Evolutionary conservation across 2,888 invertebrate species (phyloP), one percentile per base, ranked within the genome.

Genomic region (Hirudinaria manillensis): DNA sequence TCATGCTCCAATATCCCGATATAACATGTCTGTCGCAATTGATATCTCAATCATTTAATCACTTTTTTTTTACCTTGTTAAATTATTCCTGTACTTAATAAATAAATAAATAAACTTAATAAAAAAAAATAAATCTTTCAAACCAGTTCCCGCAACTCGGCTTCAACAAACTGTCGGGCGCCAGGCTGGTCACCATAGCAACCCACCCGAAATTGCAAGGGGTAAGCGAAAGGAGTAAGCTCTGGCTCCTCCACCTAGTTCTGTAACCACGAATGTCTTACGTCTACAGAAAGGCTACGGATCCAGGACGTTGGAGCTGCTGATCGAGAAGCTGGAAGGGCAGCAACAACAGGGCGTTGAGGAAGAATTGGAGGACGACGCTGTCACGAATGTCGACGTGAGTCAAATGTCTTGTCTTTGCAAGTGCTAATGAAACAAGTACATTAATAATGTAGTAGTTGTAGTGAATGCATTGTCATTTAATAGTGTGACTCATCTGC

Each of bases 281-380:
- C n/a, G n/a, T n/a, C n/a, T n/a, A n/a, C 67, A 93, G 91, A 97
- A 97, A 96, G 98, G 98, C 0, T 99, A 99, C 85, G 99, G 98
- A 4, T 90, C 90, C 77, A 89, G 92, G 75, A 95, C 98, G 0
- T 83, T 99, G 4, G 88, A 90, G 77, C 87, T 97, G 61, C 85
- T 99, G 7, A 90, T 92, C 76, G 89, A 92, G 75, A 99, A 99
- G 86, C 99, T 94, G 84, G 90, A 91, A 79, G 90, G 91, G 1
- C 91, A 55, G 19, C 27, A 0, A 1, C 91, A 55, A 27, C 27
- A 0, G 36, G 27, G 27, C 29, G 27, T 32, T 3, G 27, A 10
- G 16, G 32, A 65, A 16, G 65, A 7, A 6, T 19, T 13, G 27
- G 27, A 32, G 7, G 65, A 6, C 27, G 65, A 29, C 1, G 29